Conservation (phyloP, 2,113 vertebrate species). For the Thomomys bottae region DNA sequence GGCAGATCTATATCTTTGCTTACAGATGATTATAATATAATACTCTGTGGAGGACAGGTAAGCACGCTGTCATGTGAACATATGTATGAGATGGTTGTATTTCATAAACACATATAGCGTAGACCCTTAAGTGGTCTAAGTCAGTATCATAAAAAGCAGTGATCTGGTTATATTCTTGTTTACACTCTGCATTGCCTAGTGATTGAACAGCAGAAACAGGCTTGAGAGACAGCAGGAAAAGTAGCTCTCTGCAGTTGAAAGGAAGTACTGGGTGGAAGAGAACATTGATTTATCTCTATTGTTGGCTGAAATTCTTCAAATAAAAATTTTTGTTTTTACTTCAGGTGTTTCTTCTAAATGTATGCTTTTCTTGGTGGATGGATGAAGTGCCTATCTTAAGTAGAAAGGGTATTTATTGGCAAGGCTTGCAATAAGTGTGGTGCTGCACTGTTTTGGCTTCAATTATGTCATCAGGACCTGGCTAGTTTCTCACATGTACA, state of each 20-base stretch:
- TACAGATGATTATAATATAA: background rate
- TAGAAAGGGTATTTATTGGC: slow-evolving; percentile 23
- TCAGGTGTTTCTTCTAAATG: background rate
- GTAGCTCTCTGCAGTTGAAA: background rate
- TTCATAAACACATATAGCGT: background rate
- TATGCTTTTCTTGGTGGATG: background rate
- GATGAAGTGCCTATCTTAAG: background rate
- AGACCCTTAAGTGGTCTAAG: background rate
- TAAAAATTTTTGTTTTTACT: slow-evolving; percentile 6
- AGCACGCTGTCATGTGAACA: background rate
- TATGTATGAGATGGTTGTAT: too few relatives aligned
- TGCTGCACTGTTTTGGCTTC: too few relatives aligned
- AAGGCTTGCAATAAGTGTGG: background rate
- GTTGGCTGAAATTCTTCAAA: slow-evolving; percentile 23
- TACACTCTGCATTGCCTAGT: background rate
- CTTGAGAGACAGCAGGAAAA: background rate
- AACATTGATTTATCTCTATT: slow-evolving; percentile 4
- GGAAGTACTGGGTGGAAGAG: background rate
- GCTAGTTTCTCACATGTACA: too few relatives aligned
- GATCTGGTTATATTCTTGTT: slow-evolving; percentile 9
- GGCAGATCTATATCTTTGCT: background rate
- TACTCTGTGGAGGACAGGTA: background rate
- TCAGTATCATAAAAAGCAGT: background rate
- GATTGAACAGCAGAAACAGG: background rate
- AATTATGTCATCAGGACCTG: too few relatives aligned